Evolutionary conservation across 2,797 vertebrate genomes (phyloP), one percentile per base, ranked within the genome.

Genomic region (Taeniopygia guttata): DNA sequence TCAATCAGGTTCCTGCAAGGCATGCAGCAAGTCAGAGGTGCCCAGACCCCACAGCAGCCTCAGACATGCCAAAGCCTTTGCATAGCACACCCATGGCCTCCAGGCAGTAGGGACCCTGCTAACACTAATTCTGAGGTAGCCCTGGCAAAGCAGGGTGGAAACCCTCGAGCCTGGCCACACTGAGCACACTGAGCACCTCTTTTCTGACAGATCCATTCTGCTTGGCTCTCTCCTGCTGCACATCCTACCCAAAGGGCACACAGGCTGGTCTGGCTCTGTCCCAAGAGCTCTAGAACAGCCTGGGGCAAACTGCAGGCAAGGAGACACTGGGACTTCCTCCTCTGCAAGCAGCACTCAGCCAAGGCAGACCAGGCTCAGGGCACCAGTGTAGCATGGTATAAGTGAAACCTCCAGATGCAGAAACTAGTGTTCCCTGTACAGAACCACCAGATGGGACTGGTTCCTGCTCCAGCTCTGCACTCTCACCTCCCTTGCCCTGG

Each of bases 1-100:
- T 99, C 98, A 95, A 99, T 99, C 87, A 99, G 98, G 96, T 99
- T 99, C 98, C 99, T 99, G 96, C 38, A 96, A 95, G 60, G 82
- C 40, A 89, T 0, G 0, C 29, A 55, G 77, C 38, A 88, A 77
- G 43, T 86, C 88, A 85, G 42, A 54, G 51, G 12, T 59, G 34
- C 18, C 36, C 40, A 70, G 22, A 27, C 11, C 7, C 23, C 9
- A 0, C 45, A 54, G 66, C 23, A 80, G 43, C 36, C 21, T 73
- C 52, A n/a, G 49, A 69, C 26, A 27, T 1, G 3, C 30, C 20
- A 11, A 89, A 79, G 38, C 16, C 54, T 78, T 51, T 38, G 74
- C 23, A 36, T 30, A 48, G 67, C 38, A 68, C 16, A 42, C 17
- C 20, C 45, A 21, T 0, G 5, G 58, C 59, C 58, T 84, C 27